Conservation (phyloP, 2,888 invertebrate species). For the Caradrina clavipalpis region DNA sequence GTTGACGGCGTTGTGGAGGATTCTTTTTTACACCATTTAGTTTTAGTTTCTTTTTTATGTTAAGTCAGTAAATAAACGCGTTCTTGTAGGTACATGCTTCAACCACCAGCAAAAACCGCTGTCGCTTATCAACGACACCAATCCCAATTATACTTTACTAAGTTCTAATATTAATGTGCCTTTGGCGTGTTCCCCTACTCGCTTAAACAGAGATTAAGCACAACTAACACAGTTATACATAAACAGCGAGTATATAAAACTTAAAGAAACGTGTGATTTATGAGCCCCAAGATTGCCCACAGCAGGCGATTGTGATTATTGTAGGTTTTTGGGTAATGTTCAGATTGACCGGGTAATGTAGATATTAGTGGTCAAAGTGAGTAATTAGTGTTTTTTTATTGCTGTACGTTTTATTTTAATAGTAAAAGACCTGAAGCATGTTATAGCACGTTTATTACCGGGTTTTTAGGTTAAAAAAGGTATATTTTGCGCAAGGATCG, state of each 20-base stretch:
- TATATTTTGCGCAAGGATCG: too few relatives aligned
- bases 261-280: constrained; percentile 74
- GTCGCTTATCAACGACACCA: constrained; percentile 36
- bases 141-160: constrained; percentile 70
- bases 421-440: too few relatives aligned
- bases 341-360: constrained; percentile 27
- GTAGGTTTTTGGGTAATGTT: constrained; percentile 48
- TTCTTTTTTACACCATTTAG: too few relatives aligned
- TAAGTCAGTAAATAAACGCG: too few relatives aligned
- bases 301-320: constrained; percentile 63
- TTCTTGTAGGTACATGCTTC: too few relatives aligned
- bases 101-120: constrained; percentile 40
- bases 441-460: background rate
- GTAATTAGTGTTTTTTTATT: constrained; percentile 27
- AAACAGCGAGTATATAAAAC: constrained; percentile 66
- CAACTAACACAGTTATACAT: constrained; percentile 74
- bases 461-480: background rate
- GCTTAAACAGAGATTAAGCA: constrained; percentile 84
- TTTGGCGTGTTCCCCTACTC: constrained; percentile 83
- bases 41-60: too few relatives aligned
- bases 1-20: too few relatives aligned
- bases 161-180: constrained; percentile 87
- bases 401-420: background rate
- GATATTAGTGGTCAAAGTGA: constrained; percentile 20
- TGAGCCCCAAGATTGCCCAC: constrained; percentile 65